Base-by-base conservation (phyloP, 1,140 invertebrate genomes). In the Tribolium madens region DNA sequence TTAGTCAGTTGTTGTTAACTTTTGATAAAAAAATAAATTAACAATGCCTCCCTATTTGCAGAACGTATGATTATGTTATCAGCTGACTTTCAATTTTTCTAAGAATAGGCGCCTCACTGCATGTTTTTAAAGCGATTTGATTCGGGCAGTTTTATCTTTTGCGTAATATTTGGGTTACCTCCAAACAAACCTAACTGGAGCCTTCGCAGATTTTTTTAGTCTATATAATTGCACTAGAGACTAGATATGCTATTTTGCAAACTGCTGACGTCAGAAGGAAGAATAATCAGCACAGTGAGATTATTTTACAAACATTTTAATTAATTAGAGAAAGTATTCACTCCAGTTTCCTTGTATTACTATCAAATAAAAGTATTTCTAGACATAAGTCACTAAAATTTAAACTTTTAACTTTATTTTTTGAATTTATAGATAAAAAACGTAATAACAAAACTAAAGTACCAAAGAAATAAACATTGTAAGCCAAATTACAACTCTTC, bases 11-110 rank as follows among this genome's bases (percentile, higher is more conserved):
- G 26, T 31, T 31, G 26, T 31, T 31, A 31, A 31, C 6, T 31
- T 21, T 26, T 57, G 52, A 50, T 17, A 50, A 50, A n/a, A n/a
- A n/a, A 50, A 50, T 15, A 50, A 50, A 50, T 50, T 50, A 50
- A 50, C 48, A 50, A 57, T 57, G 18, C 18, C 52, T 26, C 18
- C 9, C 52, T 57, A 1, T 57, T 26, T 57, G 18, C 52, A 57
- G n/a, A 57, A 26, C 14, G 50, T 53, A 6, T 26, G 52, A 21
- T 57, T 26, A 26, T 21, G 52, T 57, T 57, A 57, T 57, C 52
- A 57, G 52, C 18, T 18, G 52, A 57, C 52, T 57, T 57, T 57
- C 52, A 57, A 57, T 17, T 57, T 26, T 57, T 57, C 52, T 21
- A 57, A 2, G 52, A 57, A 57, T 18, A 18, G 50, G 7, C 50